Evolutionary conservation across 2,113 vertebrate species (phyloP).

Genomic region (Dasyprocta punctata): DNA sequence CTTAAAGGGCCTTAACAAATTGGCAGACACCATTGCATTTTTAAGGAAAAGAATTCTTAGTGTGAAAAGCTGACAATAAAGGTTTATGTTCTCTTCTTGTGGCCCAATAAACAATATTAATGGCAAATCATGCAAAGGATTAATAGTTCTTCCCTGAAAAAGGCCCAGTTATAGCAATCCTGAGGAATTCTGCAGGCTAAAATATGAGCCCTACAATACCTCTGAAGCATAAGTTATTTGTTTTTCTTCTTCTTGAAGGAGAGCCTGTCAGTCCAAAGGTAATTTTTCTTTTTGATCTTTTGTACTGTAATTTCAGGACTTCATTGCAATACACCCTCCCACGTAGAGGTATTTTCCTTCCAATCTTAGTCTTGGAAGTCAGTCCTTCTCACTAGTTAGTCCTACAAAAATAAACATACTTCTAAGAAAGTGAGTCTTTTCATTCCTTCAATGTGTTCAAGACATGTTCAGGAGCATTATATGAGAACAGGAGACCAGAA

Average conservation of each 20-base stretch:
- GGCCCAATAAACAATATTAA: conserved; percentile 76
- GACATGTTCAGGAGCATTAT: background rate
- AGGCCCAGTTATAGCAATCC: conserved; percentile 70
- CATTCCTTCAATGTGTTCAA: background rate
- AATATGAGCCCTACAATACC: conserved; percentile 73
- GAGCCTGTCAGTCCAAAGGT: conserved; percentile 74
- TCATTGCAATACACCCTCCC: background rate
- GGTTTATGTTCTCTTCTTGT: conserved; percentile 77
- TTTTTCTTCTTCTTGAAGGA: conserved; percentile 78
- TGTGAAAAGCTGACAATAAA: conserved; percentile 76
- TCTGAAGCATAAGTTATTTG: conserved; percentile 79
- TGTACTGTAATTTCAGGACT: conserved; percentile 69
- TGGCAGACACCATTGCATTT: conserved; percentile 70
- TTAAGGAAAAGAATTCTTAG: conserved; percentile 65
- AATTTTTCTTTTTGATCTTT: conserved; percentile 81
- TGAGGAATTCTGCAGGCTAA: conserved; percentile 78
- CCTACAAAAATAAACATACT: background rate
- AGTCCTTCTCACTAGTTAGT: background rate
- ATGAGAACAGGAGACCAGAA: background rate
- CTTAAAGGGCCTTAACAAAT: conserved; percentile 77
- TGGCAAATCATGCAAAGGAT: conserved; percentile 72
- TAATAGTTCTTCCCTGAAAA: conserved; percentile 74
- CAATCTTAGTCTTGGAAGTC: background rate
- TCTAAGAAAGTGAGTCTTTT: background rate
- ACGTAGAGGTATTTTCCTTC: background rate